These are phyloP conservation scores for Daktulosphaira vitifoliae DNA, from an alignment of 1,140 invertebrate species.

Conservation along the genomic window DNA sequence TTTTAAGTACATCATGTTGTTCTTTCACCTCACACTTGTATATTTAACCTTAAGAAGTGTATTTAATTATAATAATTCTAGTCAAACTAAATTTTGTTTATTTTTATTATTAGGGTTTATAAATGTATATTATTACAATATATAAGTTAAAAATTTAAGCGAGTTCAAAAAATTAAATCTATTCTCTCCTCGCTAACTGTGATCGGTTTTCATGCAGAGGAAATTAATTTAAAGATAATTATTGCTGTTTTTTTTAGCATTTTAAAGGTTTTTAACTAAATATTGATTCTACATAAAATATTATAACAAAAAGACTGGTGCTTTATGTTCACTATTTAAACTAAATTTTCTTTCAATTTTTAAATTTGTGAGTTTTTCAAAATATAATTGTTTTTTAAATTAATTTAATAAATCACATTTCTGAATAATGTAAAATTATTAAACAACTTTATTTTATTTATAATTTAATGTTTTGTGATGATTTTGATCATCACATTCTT, in stretches of 20 bases:
- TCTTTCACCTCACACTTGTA: conserved; percentile 33
- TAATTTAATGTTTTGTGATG: neutral
- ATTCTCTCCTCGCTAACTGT: neutral
- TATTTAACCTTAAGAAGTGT: conserved; percentile 21
- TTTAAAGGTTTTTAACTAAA: conserved; percentile 3
- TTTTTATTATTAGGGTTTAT: conserved; percentile 26
- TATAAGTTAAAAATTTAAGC: too few relatives aligned
- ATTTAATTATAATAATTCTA: conserved; percentile 24
- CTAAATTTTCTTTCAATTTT: too few relatives aligned
- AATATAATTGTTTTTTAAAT: too few relatives aligned
- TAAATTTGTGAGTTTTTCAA: too few relatives aligned
- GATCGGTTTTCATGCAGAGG: too few relatives aligned
- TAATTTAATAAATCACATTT: too few relatives aligned
- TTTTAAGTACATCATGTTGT: conserved; percentile 26
- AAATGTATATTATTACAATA: neutral
- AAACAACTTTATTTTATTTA: too few relatives aligned
- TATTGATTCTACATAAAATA: conserved; percentile 10
- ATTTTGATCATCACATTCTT: neutral
- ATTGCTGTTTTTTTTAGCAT: neutral
- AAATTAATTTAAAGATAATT: too few relatives aligned
- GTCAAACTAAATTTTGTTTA: conserved; percentile 27
- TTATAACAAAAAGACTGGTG: conserved; percentile 26
- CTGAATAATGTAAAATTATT: too few relatives aligned
- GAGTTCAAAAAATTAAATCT: neutral
- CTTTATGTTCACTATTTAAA: conserved; percentile 18